Percentiles rank a stretch among this genome's conserved stretches.
Evolutionary conservation across 2,888 invertebrate genomes (phyloP).

Genomic region (Iselma pallidipennis): DNA sequence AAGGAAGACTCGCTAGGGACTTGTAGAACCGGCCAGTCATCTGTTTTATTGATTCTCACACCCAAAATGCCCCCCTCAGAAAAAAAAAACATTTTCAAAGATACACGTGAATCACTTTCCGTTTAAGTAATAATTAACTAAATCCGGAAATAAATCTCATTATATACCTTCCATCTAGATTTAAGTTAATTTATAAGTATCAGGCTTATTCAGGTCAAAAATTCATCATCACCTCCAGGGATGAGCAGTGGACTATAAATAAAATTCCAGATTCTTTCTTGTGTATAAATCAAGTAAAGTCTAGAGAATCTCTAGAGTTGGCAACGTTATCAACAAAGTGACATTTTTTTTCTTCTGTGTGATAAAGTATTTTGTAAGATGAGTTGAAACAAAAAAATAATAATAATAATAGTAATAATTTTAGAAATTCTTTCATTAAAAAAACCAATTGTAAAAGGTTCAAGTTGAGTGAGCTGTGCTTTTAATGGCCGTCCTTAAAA

Average conservation of each 20-base stretch:
- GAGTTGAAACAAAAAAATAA: neutral
- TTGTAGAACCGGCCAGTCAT: conserved; percentile 23
- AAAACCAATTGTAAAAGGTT: conserved; percentile 10
- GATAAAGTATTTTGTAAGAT: neutral
- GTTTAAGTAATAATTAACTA: neutral
- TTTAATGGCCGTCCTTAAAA: conserved; percentile 1
- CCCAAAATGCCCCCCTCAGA: conserved; percentile 7
- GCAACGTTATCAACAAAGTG: neutral
- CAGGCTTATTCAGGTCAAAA: neutral
- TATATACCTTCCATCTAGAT: no score
- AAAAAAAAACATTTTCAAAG: conserved; percentile 13
- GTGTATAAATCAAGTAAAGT: neutral
- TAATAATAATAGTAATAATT: no score
- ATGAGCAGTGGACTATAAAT: neutral
- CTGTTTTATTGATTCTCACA: conserved; percentile 30
- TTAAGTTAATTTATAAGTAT: no score
- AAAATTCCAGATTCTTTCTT: neutral
- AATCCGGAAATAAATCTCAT: neutral
- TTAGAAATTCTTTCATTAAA: neutral
- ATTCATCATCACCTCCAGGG: neutral
- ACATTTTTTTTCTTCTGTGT: neutral
- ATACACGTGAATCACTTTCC: neutral
- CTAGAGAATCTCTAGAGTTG: neutral
- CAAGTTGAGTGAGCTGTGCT: conserved; percentile 14
- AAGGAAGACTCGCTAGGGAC: conserved; percentile 18